phyloP scores from a whole-genome alignment of 2,797 vertebrate species.

The Parotocinclus haroldoi region DNA sequence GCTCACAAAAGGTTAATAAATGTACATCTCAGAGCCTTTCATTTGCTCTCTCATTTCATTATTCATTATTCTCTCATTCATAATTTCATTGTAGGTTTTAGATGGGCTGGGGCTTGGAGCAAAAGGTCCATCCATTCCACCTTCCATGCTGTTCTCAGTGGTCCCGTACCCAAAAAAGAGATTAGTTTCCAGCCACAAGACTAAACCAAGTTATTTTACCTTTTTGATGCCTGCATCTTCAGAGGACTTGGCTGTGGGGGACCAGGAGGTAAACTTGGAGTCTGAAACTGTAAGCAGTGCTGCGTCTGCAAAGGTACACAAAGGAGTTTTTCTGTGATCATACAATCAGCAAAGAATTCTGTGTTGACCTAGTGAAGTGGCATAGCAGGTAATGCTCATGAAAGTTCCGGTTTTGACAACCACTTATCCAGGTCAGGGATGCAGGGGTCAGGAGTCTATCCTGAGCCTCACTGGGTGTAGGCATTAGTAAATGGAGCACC shows the following conservation, averaged over 20 bases:
- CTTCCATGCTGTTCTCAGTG: slow-evolving; percentile 71
- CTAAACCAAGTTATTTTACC: slow-evolving; percentile 65
- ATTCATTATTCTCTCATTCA: too few species aligned
- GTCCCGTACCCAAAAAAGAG: slow-evolving; percentile 70
- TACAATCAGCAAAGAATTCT: background rate
- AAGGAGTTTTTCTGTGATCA: background rate
- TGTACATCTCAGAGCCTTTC: too few species aligned
- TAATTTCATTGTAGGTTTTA: slow-evolving; percentile 70
- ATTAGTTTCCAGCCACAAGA: slow-evolving; percentile 20
- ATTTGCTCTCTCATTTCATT: too few species aligned
- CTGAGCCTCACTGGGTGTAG: too few species aligned
- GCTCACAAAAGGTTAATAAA: too few species aligned
- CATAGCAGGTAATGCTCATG: too few species aligned
- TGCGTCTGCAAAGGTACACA: slow-evolving; percentile 24
- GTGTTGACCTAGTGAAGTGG: background rate
- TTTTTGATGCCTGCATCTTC: slow-evolving; percentile 59
- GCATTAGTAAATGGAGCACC: too few species aligned
- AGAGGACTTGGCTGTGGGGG: slow-evolving; percentile 57
- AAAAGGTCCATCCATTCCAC: slow-evolving; percentile 68
- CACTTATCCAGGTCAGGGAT: too few species aligned
- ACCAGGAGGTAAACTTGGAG: slow-evolving; percentile 57
- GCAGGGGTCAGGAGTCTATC: too few species aligned
- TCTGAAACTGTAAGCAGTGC: background rate
- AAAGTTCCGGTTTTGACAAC: too few species aligned
- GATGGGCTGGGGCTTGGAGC: slow-evolving; percentile 75